Base-by-base conservation (phyloP, 2,797 vertebrate genomes). In the Spinus pinus region DNA sequence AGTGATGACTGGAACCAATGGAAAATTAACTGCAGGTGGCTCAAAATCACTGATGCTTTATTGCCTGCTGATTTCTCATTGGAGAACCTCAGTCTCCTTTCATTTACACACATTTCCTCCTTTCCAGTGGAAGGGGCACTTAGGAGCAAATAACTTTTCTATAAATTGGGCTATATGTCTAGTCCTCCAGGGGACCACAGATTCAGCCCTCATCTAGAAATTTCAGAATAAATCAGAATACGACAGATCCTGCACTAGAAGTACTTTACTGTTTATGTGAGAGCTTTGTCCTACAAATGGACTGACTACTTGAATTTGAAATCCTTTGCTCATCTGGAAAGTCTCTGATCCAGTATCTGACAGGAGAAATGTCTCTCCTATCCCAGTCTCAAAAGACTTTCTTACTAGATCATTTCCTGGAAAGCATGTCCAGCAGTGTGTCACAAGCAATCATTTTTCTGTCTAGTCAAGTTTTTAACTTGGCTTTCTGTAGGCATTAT, bases 11-110 rank as follows among this genome's bases (percentile, higher is more conserved):
- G 71, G 61, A 91, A 85, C 64, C 46, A 90, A 72, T 78, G 44
- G 64, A 90, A 94, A 95, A 95, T 92, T 87, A 93, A 77, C 86
- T 93, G 75, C 90, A 95, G 74, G 82, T 90, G 86, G 64, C 90
- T 95, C 88, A 86, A 77, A 93, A 92, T 93, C 85, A 82, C 85
- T 78, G 89, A 49, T 5, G 12, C 64, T 86, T 95, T 92, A 90
- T 92, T 85, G 75, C 78, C 83, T 80, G 46, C 75, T 94, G 83
- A 92, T 90, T 93, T 88, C 83, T 96, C 86, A 56, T 93, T 79
- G 95, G 81, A 80, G 81, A 28, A 77, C 67, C 87, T 90, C 61
- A 56, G 71, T 58, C 66, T 82, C 64, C 91, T 93, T 93, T 86
- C 66, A 95, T 90, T 91, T 92, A 37, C 71, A 75, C 81, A 75